A percentile compares a stretch with the other conserved stretches of the same genome.
These are phyloP conservation scores for Rhyacophila evoluta DNA, from an alignment of 2,888 invertebrate species.

Conservation along the genomic window DNA sequence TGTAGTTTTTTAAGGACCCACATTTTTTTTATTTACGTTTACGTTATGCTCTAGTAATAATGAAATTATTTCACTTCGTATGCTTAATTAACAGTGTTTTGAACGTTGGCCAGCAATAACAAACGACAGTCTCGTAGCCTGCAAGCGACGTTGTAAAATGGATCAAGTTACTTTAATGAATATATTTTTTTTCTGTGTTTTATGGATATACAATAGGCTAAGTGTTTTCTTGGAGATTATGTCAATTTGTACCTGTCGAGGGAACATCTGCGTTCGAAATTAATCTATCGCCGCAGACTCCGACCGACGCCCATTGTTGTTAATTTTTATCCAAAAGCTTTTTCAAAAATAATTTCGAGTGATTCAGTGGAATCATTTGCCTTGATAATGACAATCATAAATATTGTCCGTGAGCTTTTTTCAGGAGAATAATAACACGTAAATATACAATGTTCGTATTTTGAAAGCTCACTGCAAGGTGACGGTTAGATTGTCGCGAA, in stretches of 20 bases:
- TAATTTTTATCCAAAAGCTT: slow-evolving; percentile 2
- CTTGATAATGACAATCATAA: neutral
- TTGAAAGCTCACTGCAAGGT: too few species aligned
- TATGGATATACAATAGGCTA: neutral
- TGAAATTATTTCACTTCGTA: too few species aligned
- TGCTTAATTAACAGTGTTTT: too few species aligned
- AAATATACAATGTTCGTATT: too few species aligned
- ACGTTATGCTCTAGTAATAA: too few species aligned
- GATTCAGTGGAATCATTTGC: slow-evolving; percentile 16
- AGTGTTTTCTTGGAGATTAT: neutral
- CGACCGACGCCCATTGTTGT: neutral
- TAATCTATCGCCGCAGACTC: neutral
- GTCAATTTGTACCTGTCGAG: slow-evolving; percentile 4
- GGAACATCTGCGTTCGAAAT: neutral
- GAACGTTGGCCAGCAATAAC: too few species aligned
- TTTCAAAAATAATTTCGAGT: slow-evolving; percentile 3
- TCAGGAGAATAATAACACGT: neutral
- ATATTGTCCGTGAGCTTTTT: neutral
- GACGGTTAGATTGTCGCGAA: too few species aligned
- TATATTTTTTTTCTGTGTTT: neutral
- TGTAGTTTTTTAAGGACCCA: too few species aligned
- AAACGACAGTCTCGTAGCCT: too few species aligned
- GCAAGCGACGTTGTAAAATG: too few species aligned
- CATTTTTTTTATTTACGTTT: too few species aligned
- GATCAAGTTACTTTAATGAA: too few species aligned